phyloP scores from a whole-genome alignment of 2,888 invertebrate genomes.

The Dynastes hyllus region DNA sequence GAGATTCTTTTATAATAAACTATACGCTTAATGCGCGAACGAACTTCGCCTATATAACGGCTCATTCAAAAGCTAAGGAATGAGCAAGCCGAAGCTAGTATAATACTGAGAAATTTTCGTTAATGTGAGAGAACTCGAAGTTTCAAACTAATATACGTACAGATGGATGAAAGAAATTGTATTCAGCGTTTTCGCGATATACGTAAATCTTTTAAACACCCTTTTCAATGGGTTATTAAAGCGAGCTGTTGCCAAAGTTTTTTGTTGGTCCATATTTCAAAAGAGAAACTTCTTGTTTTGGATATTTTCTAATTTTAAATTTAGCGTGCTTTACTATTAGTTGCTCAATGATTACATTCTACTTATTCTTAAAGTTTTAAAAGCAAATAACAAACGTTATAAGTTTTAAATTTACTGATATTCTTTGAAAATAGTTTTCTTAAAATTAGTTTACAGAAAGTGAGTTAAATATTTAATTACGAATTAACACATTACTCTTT shows the following conservation, averaged over 20 bases:
- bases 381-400: no score
- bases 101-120: constrained; percentile 20
- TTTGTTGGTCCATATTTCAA: background rate
- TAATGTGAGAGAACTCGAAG: background rate
- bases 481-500: no score
- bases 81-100: constrained; percentile 4
- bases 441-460: no score
- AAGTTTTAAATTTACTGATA: no score
- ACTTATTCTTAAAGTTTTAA: no score
- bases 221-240: constrained; percentile 18
- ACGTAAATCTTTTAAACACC: constrained; percentile 23
- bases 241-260: background rate
- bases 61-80: constrained; percentile 1
- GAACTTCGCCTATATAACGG: constrained; percentile 7
- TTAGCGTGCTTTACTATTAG: background rate
- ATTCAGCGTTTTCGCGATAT: constrained; percentile 14
- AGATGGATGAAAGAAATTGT: constrained; percentile 13
- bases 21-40: constrained; percentile 32
- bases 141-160: background rate
- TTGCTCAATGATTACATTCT: no score
- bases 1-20: constrained; percentile 27
- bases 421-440: no score
- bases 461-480: no score
- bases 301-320: background rate
- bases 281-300: background rate